These are phyloP conservation scores for Ptilonorhynchus violaceus DNA, from an alignment of 2,113 vertebrate species.

Conservation along the genomic window DNA sequence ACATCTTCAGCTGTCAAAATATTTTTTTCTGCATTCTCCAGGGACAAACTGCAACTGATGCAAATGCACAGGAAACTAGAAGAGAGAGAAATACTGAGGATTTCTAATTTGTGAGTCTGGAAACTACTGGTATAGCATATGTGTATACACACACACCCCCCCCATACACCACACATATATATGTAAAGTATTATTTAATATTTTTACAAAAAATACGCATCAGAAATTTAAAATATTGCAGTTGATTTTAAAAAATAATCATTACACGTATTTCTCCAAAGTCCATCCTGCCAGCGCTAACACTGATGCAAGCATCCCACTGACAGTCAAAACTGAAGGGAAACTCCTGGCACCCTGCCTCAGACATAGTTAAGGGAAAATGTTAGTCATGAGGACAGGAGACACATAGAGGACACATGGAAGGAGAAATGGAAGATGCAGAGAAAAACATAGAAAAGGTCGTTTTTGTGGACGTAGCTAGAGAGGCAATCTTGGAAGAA, in stretches of 20 bases:
- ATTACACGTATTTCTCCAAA: neutral
- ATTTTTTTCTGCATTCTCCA: neutral
- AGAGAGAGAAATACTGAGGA: neutral
- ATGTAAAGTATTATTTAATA: neutral
- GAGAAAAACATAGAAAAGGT: neutral
- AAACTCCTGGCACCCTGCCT: neutral
- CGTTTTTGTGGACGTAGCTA: neutral
- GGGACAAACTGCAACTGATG: neutral
- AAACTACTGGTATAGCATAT: neutral
- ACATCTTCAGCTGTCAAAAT: neutral
- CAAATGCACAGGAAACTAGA: neutral
- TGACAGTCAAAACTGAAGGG: neutral
- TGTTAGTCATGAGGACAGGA: neutral
- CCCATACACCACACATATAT: no score
- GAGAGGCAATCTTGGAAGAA: neutral
- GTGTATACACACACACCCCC: no score
- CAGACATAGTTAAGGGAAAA: neutral
- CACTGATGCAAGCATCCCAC: neutral
- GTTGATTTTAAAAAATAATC: neutral
- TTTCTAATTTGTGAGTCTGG: neutral
- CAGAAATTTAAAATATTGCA: neutral
- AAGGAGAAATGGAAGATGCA: neutral
- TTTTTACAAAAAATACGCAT: neutral
- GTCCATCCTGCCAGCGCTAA: neutral
- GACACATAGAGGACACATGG: fast-evolving